Conservation (phyloP, 53 echinoderm and acorn worm species). For the Apostichopus leukothele region DNA sequence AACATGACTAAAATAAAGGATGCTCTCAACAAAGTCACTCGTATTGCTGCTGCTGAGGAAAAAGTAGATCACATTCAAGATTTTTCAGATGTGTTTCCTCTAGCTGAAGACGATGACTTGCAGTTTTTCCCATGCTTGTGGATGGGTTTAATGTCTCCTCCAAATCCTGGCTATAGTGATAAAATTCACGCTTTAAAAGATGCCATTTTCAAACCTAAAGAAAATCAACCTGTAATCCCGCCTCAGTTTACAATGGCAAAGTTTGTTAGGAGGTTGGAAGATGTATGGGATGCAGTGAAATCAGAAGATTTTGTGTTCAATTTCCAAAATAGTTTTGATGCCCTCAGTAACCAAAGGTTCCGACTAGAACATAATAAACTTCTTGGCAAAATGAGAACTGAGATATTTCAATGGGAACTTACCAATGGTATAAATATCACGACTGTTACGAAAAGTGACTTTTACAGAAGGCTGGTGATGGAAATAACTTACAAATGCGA, state of each 20-base stretch:
- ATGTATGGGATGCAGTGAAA: slow-evolving; percentile 31
- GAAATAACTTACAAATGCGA: not conserved
- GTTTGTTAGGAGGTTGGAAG: not conserved
- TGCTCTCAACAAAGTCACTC: not conserved
- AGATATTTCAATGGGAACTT: not conserved
- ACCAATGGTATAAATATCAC: not conserved
- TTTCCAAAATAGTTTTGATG: slow-evolving; percentile 26
- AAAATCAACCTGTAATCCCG: not conserved
- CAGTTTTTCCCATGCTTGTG: slow-evolving; percentile 18
- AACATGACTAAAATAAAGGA: slow-evolving; percentile 8
- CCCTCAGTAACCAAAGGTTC: not conserved
- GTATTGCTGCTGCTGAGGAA: not conserved
- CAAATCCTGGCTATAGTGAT: slow-evolving; percentile 12
- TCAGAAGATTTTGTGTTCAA: slow-evolving; percentile 31
- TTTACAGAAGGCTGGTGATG: too few relatives aligned
- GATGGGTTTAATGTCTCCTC: slow-evolving; percentile 20
- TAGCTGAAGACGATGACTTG: not conserved
- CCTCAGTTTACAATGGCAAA: not conserved
- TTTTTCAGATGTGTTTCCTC: not conserved
- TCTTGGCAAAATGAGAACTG: not conserved
- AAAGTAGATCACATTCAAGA: not conserved
- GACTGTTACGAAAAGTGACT: not conserved
- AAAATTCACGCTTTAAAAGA: not conserved
- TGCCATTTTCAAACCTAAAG: too few relatives aligned
- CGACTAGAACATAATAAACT: slow-evolving; percentile 9